These are phyloP conservation scores for Parapristionchus giblindavisi DNA, from an alignment of 2,888 invertebrate genomes.

Conservation along the genomic window DNA sequence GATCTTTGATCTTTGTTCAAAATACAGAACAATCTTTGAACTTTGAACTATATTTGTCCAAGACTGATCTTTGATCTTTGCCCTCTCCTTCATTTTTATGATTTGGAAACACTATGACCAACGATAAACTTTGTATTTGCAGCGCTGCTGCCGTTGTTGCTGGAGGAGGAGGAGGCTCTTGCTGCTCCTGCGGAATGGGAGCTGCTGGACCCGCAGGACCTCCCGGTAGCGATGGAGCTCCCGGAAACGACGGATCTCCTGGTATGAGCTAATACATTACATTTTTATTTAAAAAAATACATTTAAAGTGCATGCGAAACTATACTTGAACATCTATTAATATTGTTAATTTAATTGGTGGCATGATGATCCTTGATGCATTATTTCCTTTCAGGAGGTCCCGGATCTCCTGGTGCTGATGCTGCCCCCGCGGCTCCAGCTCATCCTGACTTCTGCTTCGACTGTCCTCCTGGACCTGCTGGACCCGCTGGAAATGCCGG, in stretches of 20 bases:
- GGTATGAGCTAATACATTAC: no score
- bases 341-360: no score
- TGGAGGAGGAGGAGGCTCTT: conserved; percentile 21
- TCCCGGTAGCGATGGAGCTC: conserved; percentile 30
- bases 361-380: no score
- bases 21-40: background rate
- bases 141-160: conserved; percentile 21
- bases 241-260: conserved; percentile 23
- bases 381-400: no score
- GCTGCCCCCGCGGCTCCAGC: conserved; percentile 16
- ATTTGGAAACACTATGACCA: no score
- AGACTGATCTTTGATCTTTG: background rate
- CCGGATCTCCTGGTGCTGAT: conserved; percentile 24
- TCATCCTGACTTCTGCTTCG: conserved; percentile 36
- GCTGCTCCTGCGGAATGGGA: conserved; percentile 38
- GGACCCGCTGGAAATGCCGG: conserved; percentile 29
- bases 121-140: conserved; percentile 15
- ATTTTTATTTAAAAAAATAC: no score
- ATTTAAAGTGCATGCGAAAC: no score
- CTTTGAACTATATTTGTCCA: background rate
- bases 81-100: background rate
- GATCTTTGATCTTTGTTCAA: no score
- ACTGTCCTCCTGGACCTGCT: conserved; percentile 34
- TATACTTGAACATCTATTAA: no score
- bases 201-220: conserved; percentile 25